Conservation (phyloP, 2,113 vertebrate genomes). For the Saccopteryx leptura region DNA sequence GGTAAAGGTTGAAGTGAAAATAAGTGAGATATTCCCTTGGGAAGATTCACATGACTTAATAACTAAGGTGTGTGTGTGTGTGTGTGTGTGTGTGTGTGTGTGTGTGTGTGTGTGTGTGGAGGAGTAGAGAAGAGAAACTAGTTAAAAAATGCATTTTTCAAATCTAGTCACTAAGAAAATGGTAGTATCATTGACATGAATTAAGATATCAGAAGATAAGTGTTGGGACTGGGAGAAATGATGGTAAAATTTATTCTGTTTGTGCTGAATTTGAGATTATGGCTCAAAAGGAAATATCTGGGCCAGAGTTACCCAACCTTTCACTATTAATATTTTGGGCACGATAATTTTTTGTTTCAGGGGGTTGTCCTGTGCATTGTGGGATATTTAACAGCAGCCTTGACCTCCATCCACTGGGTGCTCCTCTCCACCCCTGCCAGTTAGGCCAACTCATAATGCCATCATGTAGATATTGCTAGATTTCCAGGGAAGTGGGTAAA, state of each 20-base stretch:
- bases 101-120: neutral
- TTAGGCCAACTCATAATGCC: neutral
- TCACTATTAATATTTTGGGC: neutral
- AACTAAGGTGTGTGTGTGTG: neutral
- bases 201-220: neutral
- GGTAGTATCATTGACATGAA: neutral
- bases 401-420: neutral
- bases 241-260: neutral
- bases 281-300: neutral
- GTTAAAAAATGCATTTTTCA: neutral
- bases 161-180: neutral
- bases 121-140: neutral
- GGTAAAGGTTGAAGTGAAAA: slow-evolving; percentile 35
- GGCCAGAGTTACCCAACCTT: neutral
- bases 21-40: neutral
- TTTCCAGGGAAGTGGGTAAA: neutral
- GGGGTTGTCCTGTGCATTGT: neutral
- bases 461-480: neutral
- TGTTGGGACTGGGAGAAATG: neutral
- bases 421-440: neutral
- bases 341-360: neutral
- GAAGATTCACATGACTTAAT: neutral
- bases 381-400: neutral
- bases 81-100: neutral
- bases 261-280: neutral